Evolutionary conservation across 2,888 invertebrate species (phyloP), one percentile per base, ranked within the genome.

Genomic region (Mesoligia furuncula): DNA sequence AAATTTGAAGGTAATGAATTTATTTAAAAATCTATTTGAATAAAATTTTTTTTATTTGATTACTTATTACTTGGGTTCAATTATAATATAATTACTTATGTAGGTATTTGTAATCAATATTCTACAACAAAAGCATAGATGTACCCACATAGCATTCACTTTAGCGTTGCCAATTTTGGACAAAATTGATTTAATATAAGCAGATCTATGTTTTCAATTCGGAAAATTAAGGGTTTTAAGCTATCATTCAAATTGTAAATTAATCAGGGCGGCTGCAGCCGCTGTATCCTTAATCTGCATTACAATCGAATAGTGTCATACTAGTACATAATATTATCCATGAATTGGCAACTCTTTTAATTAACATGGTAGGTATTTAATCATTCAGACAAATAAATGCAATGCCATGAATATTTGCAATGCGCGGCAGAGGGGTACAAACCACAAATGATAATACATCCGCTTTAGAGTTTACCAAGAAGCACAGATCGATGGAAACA

Each of bases 381-480:
- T 91, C 88, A 91, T 91, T 94, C 92, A 92, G 90, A 93, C 86
- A 85, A 85, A 81, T 76, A 91, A 92, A 94, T 95, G 94, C 95
- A 94, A 95, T 95, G 94, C 93, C 91, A 94, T 94, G 94, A 92
- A 87, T 90, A 91, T 92, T 92, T 93, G 94, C 94, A 93, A 95
- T 94, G 94, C 94, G 92, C 91, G 94, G 93, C 95, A 92, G 89
- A 92, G 91, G 93, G 94, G 92, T 95, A 95, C 95, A 95, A 95
- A 95, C 95, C 96, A 95, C 92, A 95, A 94, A 95, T 94, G 94
- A 95, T 93, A 92, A 91, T 91, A 93, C 91, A 93, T 95, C 96
- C 96, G 96, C 96, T 93, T 94, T 94, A 96, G 96, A 96, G 96
- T 96, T 96, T 94, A 96, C 96, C 96, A 96, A 96, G 96, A 96